Conservation (phyloP, 2,797 vertebrate genomes). For the Trematomus bernacchii region DNA sequence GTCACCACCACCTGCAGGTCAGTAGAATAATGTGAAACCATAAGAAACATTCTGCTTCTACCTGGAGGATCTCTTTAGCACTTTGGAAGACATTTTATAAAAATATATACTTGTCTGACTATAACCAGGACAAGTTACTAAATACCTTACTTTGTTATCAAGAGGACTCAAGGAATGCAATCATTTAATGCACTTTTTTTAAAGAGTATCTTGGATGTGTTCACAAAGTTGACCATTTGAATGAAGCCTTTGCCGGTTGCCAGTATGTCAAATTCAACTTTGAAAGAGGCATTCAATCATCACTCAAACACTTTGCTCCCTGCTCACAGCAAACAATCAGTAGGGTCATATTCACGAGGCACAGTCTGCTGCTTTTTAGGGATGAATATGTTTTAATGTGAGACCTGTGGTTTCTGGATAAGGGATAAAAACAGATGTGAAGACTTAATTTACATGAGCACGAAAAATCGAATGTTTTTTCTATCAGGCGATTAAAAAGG, state of each 20-base stretch:
- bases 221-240: too few relatives aligned
- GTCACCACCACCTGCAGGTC: background rate
- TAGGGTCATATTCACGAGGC: background rate
- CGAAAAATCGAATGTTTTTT: background rate
- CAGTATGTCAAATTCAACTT: background rate
- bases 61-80: background rate
- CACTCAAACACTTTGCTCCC: background rate
- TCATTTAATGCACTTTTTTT: constrained; percentile 25
- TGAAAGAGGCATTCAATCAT: background rate
- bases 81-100: background rate
- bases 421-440: background rate
- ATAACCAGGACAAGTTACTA: background rate
- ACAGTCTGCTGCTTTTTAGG: background rate
- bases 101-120: background rate
- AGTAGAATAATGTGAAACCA: background rate
- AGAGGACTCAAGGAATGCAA: background rate
- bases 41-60: too few relatives aligned
- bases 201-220: background rate
- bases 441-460: too few relatives aligned
- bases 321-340: background rate
- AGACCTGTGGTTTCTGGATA: background rate
- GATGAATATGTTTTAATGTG: background rate
- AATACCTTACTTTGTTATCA: background rate
- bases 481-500: constrained; percentile 2
- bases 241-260: background rate